These are phyloP conservation scores for Clinocottus analis DNA, from an alignment of 2,113 vertebrate species.

Conservation along the genomic window DNA sequence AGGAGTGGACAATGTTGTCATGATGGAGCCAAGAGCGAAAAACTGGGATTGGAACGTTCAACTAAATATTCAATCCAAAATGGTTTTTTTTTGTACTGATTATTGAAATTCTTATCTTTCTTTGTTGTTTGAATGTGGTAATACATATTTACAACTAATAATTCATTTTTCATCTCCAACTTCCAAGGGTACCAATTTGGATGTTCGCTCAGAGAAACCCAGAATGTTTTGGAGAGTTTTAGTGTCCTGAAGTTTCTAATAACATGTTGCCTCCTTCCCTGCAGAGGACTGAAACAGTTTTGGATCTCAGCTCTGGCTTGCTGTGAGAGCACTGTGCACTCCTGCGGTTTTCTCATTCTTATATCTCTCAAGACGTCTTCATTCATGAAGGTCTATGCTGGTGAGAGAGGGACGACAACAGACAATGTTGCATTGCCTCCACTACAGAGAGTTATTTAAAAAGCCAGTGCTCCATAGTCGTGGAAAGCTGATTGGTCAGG, in stretches of 20 bases:
- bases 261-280: not conserved
- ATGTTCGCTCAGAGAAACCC: conserved; percentile 2
- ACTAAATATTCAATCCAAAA: not conserved
- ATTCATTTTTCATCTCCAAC: not conserved
- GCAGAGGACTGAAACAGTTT: not conserved
- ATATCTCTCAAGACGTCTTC: conserved; percentile 13
- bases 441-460: not conserved
- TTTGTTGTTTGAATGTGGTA: conserved; percentile 3
- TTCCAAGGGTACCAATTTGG: not conserved
- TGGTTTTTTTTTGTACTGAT: not conserved
- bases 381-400: conserved; percentile 53
- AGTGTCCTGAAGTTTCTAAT: not conserved
- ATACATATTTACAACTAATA: not conserved
- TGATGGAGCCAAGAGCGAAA: not conserved
- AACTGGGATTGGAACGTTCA: not conserved
- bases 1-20: conserved; percentile 1
- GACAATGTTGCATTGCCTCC: conserved; percentile 1
- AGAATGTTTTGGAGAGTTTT: not conserved
- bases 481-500: conserved; percentile 31
- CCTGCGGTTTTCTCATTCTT: conserved; percentile 11
- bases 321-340: conserved; percentile 17
- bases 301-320: conserved; percentile 15
- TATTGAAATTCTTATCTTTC: not conserved
- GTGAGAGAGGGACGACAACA: conserved; percentile 40
- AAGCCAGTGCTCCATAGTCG: not conserved